Base-by-base conservation (phyloP, 2,888 invertebrate genomes). In the Gari tellinella region DNA sequence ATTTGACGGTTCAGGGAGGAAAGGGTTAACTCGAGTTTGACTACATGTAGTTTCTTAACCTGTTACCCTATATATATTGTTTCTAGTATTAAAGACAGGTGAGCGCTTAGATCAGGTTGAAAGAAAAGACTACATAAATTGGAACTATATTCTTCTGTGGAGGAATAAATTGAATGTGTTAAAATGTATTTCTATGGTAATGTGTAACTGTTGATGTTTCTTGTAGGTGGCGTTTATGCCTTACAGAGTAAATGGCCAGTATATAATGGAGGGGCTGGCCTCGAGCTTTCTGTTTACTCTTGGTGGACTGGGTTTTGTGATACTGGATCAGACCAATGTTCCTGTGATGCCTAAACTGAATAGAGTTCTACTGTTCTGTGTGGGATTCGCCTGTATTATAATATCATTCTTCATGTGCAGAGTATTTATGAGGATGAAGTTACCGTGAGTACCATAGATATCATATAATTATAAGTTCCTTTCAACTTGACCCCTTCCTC, bases 251-350 rank as follows among this genome's bases (percentile, higher is more conserved):
- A 99, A 99, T 92, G 99, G 99, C 0, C 99, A 99, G 91, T 99
- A 99, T 91, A 99, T 99, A 65, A 98, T 99, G 98, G 99, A 99
- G 93, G 99, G 99, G 0, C 93, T 99, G 74, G 99, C 99, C 0
- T 97, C 99, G 14, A 98, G 98, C 92, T 99, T 99, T 91, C 94
- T 99, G 23, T 99, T 99, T 92, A 97, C 98, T 0, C 94, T 99
- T 72, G 99, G 99, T 48, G 99, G 99, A 0, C 93, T 99, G 37
- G 99, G 99, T 8, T 99, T 99, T 92, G 97, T 99, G 23, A 96
- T 99, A 72, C 93, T 99, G 76, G 99, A 99, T 92, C 96, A 97
- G 86, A 98, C 98, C 0, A 97, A 97, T 91, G 96, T 96, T 88
- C 96, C 98, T 0, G 94, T 96, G 0, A 96, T 97, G 45, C 92